Conservation (phyloP, 2,113 vertebrate species). For the Pseudonaja textilis region DNA sequence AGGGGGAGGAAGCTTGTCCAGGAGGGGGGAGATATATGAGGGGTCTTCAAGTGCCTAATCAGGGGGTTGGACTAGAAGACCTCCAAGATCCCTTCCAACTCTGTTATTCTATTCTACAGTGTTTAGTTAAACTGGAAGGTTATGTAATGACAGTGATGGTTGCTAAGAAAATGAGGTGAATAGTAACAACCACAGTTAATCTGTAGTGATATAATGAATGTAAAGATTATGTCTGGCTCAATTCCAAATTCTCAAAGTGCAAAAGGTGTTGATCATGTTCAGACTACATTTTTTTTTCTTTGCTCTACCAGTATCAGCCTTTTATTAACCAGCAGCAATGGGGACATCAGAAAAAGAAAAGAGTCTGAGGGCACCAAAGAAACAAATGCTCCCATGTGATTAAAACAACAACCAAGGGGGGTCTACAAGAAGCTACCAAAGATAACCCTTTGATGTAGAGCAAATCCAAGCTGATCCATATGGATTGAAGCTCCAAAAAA, state of each 20-base stretch:
- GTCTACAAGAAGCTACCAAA: slow-evolving; percentile 25
- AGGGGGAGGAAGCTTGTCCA: too few species aligned
- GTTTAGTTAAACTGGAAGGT: slow-evolving; percentile 12
- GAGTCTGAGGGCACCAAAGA: slow-evolving; percentile 26
- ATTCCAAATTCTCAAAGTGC: slow-evolving; percentile 41
- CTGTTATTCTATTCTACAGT: not conserved
- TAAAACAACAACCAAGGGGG: not conserved
- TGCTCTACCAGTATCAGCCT: slow-evolving; percentile 26
- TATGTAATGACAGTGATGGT: slow-evolving; percentile 41
- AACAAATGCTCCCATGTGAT: not conserved
- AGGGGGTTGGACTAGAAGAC: too few species aligned
- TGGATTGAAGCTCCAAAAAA: not conserved
- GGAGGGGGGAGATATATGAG: too few species aligned
- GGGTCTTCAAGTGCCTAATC: too few species aligned
- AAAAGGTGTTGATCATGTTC: slow-evolving; percentile 41
- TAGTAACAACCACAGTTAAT: slow-evolving; percentile 53
- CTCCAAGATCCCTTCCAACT: too few species aligned
- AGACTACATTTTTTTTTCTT: slow-evolving; percentile 40
- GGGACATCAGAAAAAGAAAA: not conserved
- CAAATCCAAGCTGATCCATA: not conserved
- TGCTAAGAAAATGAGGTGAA: slow-evolving; percentile 45
- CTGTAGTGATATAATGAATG: slow-evolving; percentile 49
- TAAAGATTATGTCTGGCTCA: slow-evolving; percentile 56
- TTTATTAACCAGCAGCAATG: slow-evolving; percentile 26
- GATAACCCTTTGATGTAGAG: not conserved